Conservation (phyloP, 2,888 invertebrate species). For the Danaus chrysippus region DNA sequence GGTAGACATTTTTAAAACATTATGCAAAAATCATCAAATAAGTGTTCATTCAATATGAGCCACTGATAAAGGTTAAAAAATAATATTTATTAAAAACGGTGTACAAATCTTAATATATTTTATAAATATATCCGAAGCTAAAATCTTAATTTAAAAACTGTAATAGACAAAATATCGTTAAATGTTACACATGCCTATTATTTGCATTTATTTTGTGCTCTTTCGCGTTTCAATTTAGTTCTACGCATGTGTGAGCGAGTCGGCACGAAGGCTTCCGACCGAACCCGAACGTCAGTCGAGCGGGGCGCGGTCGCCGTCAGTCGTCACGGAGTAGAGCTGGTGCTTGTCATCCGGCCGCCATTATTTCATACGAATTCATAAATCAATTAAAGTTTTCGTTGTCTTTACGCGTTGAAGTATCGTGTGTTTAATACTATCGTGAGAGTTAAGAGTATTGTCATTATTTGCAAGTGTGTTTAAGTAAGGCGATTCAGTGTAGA, state of each 20-base stretch:
- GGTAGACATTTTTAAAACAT: too few relatives aligned
- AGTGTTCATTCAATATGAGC: too few relatives aligned
- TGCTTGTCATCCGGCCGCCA: conserved; percentile 81
- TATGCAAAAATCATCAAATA: too few relatives aligned
- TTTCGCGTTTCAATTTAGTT: conserved; percentile 56
- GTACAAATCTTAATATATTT: too few relatives aligned
- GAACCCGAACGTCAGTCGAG: conserved; percentile 77
- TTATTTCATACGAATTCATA: conserved; percentile 79
- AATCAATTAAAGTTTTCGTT: conserved; percentile 71
- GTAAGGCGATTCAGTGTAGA: conserved; percentile 53
- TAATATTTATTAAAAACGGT: too few relatives aligned
- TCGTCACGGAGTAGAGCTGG: conserved; percentile 79
- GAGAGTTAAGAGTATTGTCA: conserved; percentile 42
- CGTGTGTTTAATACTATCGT: conserved; percentile 48
- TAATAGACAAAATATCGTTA: conserved; percentile 12
- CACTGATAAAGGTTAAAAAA: too few relatives aligned
- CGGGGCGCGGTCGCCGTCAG: conserved; percentile 81
- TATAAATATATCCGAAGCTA: background rate
- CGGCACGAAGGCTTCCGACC: conserved; percentile 70
- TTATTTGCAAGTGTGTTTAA: conserved; percentile 35
- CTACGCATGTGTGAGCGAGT: conserved; percentile 76
- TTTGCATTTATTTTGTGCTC: conserved; percentile 43
- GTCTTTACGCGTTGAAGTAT: conserved; percentile 61
- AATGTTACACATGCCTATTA: conserved; percentile 14
- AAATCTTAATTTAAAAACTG: background rate